Base-by-base conservation (phyloP, 2,888 invertebrate species). In the Bedellia somnulentella region DNA sequence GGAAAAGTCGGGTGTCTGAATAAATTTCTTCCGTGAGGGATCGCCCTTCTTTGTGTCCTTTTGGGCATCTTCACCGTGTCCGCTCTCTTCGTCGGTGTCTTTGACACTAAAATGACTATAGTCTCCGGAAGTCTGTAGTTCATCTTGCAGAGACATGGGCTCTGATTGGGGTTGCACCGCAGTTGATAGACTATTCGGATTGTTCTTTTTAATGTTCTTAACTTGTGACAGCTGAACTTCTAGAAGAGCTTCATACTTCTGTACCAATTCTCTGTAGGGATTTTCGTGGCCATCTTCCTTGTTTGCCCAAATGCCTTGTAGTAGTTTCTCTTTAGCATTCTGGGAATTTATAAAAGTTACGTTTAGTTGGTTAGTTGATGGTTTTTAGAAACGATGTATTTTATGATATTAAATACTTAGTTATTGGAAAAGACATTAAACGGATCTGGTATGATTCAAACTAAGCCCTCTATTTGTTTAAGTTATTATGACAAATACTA, bases 211-310 rank as follows among this genome's bases (percentile, higher is more conserved):
- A 40, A 71, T 68, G 38, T 68, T 78, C 47, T 67, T 79, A 27
- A 78, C 77, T 33, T 85, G 81, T 35, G 82, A 80, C 39, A 85
- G 70, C 49, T 89, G 88, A 23, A 89, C 86, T 52, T 88, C 86
- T 16, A 89, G 64, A 30, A 91, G 70, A 15, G 89, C 89, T 60
- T 91, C 89, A 56, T 90, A 92, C 56, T 91, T 91, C 55, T 89
- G 88, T 30, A 90, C 89, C 42, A 92, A 71, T 33, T 85, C 87
- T 49, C 87, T 80, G 61, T 90, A 91, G 0, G 87, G 85, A 57
- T 88, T 88, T 37, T 77, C 79, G 42, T 71, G 70, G 37, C 68
- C 68, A 41, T 73, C 68, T 47, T 67, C 73, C 47, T 73, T 75
- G 44, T 75, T 75, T 27, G 75, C 75, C 75, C 75, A 76, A 44